Evolutionary conservation across 1,140 invertebrate genomes (phyloP), one percentile per base, ranked within the genome.

Genomic region (Trichomalopsis sarcophagae): DNA sequence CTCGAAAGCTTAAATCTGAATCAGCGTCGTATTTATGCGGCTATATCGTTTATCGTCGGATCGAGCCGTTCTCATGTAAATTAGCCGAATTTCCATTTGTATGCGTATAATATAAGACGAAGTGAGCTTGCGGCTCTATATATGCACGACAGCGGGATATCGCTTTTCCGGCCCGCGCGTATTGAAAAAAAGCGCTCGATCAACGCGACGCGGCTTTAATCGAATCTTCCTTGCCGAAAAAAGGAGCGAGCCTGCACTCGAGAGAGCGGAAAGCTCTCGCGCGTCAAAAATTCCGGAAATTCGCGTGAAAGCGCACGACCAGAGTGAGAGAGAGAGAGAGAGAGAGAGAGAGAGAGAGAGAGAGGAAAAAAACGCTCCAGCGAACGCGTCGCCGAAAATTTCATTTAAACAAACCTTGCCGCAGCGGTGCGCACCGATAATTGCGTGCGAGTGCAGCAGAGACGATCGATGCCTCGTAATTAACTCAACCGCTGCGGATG

Each of bases 1-100:
- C 55, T 36, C 21, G 9, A 44, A 66, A 74, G 27, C 47, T 73
- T 82, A 82, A 82, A 74, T 82, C 33, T 44, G 69, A 44, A 82
- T 82, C 40, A 82, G 47, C 33, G 30, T 75, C 33, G 27, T 75
- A 40, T 74, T 76, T 76, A 23, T 50, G 21, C 66, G 17, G 6
- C 7, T 23, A 30, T 23, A 30, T 11, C 81, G 81, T 40, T 82
- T 81, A 62, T 62, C 55, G 55, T 55, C 55, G 14, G 21, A 73
- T 73, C 44, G 79, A 66, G 7, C 68, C 68, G 47, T 73, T 81
- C 68, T 71, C 13, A 81, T 81, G 79, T 73, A 81, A 81, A 81
- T 81, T 81, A 81, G 68, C 23, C 68, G 23, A 44, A 81, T 81
- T 81, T 81, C 73, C 79, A 81, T 81, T 81, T 73, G n/a, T 3